Conservation (phyloP, 2,888 invertebrate genomes). For the Augiades crinisus region DNA sequence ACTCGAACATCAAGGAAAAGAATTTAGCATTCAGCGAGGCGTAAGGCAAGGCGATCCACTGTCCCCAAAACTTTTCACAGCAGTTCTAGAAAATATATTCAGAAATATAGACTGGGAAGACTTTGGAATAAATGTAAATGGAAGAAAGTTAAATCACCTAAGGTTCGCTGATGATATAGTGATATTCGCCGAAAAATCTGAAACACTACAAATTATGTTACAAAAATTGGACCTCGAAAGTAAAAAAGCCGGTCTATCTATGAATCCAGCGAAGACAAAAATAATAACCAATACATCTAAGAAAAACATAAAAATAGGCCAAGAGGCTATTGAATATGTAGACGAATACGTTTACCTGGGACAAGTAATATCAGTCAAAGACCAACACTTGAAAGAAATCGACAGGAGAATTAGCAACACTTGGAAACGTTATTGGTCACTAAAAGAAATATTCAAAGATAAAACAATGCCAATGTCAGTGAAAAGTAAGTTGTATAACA, state of each 20-base stretch:
- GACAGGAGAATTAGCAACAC: conserved; percentile 12
- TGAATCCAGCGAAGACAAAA: conserved; percentile 17
- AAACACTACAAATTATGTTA: conserved; percentile 9
- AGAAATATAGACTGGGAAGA: conserved; percentile 7
- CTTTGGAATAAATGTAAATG: conserved; percentile 12
- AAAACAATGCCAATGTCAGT: conserved; percentile 3
- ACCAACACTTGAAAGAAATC: conserved; percentile 12
- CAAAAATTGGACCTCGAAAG: conserved; percentile 8
- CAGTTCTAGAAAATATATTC: conserved; percentile 12
- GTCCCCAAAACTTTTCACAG: conserved; percentile 9
- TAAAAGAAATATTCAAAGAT: conserved; percentile 1
- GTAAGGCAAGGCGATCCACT: conserved; percentile 14
- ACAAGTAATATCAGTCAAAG: conserved; percentile 5
- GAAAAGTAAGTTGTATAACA: conserved; percentile 4
- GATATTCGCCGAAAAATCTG: conserved; percentile 1
- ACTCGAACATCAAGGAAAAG: conserved; percentile 5
- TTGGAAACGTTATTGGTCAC: conserved; percentile 10
- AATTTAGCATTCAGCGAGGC: conserved; percentile 5
- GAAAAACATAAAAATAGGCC: background rate
- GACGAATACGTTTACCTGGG: conserved; percentile 13
- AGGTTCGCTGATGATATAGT: conserved; percentile 15
- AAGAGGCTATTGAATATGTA: conserved; percentile 5
- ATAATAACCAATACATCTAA: conserved; percentile 7
- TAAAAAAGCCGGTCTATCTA: conserved; percentile 3
- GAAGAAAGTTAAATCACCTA: conserved; percentile 5